Base-by-base conservation (phyloP, 1,140 invertebrate genomes). In the Papilio machaon region DNA sequence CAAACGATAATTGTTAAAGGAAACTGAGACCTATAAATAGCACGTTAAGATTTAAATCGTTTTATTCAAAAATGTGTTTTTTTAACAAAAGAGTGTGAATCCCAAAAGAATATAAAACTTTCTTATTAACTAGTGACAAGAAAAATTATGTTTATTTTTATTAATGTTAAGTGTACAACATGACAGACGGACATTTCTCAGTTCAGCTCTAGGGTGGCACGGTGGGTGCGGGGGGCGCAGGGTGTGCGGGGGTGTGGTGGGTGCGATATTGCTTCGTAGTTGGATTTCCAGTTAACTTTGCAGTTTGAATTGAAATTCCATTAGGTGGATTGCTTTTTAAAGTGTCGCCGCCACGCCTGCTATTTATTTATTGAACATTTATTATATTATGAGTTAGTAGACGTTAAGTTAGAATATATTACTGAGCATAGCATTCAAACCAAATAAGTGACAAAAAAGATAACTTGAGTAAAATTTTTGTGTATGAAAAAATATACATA, bases 221-320 rank as follows among this genome's bases (percentile, higher is more conserved):
- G 13, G 7, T 2, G 73, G 64, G 54, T 80, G 52, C 73, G 23
- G 73, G 58, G 60, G 64, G 35, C 54, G 64, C 84, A 80, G 73
- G 49, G 54, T 77, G 52, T 52, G 17, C 54, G 7, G 54, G 54
- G 64, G 54, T 77, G 52, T 52, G 23, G 73, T 47, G 60, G 73
- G 38, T 70, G 70, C 84, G 81, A 87, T 91, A 91, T 88, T 88
- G 87, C 88, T 89, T 84, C 85, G 82, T 85, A 88, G 83, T 87
- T 73, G 88, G 85, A 91, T 91, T 88, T 90, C 88, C 87, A 90
- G 91, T 91, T 92, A 92, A 90, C 85, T 91, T 89, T 83, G 82
- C 88, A 83, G 88, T 89, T 86, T 81, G 90, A 91, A 92, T 92
- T 92, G 91, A 91, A 91, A 92, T 92, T 92, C 91, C 91, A 92